Conservation (phyloP, 2,797 vertebrate genomes). For the Acridotheres tristis region DNA sequence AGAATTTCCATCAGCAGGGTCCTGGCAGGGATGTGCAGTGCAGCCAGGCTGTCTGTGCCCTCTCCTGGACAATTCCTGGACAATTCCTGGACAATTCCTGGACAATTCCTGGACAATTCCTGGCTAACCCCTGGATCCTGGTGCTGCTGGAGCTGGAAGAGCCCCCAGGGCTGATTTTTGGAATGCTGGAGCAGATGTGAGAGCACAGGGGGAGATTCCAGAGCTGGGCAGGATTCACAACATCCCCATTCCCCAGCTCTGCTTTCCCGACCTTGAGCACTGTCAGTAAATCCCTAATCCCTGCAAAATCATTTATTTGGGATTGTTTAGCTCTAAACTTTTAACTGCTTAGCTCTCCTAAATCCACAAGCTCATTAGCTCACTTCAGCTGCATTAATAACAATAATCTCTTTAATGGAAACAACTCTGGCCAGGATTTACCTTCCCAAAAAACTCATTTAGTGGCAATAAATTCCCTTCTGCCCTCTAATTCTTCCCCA, state of each 20-base stretch:
- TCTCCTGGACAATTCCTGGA: neutral
- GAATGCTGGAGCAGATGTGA: neutral
- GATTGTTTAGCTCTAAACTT: neutral
- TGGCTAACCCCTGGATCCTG: no score
- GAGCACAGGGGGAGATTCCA: accelerated
- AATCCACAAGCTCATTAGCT: conserved; percentile 49
- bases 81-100: no score
- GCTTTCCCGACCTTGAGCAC: neutral
- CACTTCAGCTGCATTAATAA: neutral
- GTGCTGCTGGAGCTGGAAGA: no score
- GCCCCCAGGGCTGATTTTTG: accelerated
- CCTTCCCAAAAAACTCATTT: neutral
- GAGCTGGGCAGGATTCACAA: neutral
- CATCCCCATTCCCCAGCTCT: neutral
- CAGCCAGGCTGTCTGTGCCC: neutral
- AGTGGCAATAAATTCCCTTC: neutral
- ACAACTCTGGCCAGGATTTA: neutral
- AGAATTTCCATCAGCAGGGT: neutral
- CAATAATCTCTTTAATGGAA: neutral
- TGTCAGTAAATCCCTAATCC: conserved; percentile 20
- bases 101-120: no score
- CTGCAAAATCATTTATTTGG: neutral
- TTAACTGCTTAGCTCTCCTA: neutral
- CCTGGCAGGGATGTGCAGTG: neutral
- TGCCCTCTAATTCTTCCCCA: neutral